These are phyloP conservation scores for Ophonus ardosiacus DNA, from an alignment of 2,888 invertebrate genomes.

Conservation along the genomic window DNA sequence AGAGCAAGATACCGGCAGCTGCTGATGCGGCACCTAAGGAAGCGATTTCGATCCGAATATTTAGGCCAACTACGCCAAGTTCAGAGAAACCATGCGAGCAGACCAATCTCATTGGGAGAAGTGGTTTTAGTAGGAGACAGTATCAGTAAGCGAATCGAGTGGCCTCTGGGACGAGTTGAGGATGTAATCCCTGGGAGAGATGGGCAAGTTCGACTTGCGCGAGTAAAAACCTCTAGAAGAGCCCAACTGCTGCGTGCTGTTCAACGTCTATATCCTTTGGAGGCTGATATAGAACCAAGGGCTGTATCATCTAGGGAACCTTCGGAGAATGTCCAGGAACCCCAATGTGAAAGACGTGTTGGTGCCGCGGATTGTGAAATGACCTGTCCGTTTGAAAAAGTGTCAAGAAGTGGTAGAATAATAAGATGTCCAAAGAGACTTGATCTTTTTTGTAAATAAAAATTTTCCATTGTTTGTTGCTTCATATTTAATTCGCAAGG, in stretches of 20 bases:
- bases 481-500: no score
- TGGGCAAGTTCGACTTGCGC: no score
- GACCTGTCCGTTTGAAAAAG: no score
- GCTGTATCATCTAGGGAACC: background rate
- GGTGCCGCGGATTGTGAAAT: background rate
- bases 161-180: background rate
- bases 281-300: background rate
- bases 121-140: background rate
- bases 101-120: background rate
- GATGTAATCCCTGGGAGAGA: background rate
- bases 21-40: background rate
- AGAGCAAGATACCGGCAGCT: background rate
- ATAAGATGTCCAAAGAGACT: no score
- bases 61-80: background rate
- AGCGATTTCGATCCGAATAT: background rate
- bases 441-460: no score
- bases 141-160: background rate
- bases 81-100: background rate
- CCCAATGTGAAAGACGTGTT: background rate
- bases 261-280: background rate
- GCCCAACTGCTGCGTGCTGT: background rate
- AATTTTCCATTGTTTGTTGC: no score
- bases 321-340: background rate
- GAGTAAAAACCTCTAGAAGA: no score
- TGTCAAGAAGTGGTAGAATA: no score